Percentiles rank a stretch among this genome's conserved stretches.
These are phyloP conservation scores for Dendropsophus ebraccatus DNA, from an alignment of 2,113 vertebrate species.

Conservation along the genomic window DNA sequence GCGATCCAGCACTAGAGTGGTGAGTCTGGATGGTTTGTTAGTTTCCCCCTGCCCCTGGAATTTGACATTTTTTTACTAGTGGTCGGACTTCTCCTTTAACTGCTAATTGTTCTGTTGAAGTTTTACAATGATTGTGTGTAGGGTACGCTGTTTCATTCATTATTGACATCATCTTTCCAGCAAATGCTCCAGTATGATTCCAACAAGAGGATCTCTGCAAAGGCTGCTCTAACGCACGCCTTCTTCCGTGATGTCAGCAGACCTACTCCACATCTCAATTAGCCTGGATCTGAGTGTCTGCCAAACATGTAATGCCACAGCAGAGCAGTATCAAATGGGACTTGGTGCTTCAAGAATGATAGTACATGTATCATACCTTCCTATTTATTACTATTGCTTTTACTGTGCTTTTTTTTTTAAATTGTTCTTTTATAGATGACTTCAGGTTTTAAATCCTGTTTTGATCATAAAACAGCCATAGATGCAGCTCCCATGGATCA, in stretches of 20 bases:
- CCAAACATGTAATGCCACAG: not conserved
- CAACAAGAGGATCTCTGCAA: conserved; percentile 92
- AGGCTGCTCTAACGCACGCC: conserved; percentile 87
- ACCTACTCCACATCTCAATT: conserved; percentile 85
- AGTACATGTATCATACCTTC: not conserved
- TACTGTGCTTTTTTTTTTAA: conserved; percentile 9
- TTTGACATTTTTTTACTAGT: too few relatives aligned
- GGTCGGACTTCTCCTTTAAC: too few relatives aligned
- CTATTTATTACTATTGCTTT: conserved; percentile 25
- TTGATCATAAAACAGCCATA: too few relatives aligned
- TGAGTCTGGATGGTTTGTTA: too few relatives aligned
- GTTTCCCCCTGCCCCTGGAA: too few relatives aligned
- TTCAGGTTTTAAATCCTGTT: not conserved
- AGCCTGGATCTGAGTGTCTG: conserved; percentile 66
- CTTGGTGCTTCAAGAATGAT: not conserved
- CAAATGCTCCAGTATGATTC: conserved; percentile 95
- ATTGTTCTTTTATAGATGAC: not conserved
- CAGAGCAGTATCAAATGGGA: not conserved
- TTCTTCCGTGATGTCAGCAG: conserved; percentile 93
- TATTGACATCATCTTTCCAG: conserved; percentile 65
- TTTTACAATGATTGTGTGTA: too few relatives aligned
- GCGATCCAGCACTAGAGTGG: too few relatives aligned
- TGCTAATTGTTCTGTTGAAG: not conserved
- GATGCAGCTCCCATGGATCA: too few relatives aligned
- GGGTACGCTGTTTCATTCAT: not conserved